phyloP scores from a whole-genome alignment of 2,113 vertebrate genomes.

The Ariopsis seemanni region DNA sequence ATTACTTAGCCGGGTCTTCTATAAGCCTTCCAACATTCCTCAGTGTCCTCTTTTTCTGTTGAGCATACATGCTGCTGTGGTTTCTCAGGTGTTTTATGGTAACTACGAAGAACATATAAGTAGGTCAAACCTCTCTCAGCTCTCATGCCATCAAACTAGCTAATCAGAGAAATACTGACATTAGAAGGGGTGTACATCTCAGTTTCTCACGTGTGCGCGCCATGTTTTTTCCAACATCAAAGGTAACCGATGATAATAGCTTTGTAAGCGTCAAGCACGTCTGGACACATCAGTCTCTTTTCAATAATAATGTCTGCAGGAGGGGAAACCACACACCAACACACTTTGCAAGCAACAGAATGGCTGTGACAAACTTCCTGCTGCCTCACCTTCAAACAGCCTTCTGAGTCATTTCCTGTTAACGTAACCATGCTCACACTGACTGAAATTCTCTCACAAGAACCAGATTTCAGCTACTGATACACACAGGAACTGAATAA shows the following conservation, averaged over 20 bases:
- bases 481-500: neutral
- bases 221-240: neutral
- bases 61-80: neutral
- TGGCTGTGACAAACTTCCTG: slow-evolving; percentile 63
- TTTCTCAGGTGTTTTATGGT: neutral
- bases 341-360: slow-evolving; percentile 41
- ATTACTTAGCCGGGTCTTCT: slow-evolving; percentile 3
- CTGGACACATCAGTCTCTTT: slow-evolving; percentile 21
- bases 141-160: neutral
- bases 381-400: slow-evolving; percentile 64
- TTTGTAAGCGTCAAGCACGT: neutral
- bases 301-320: slow-evolving; percentile 24
- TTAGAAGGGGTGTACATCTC: neutral
- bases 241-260: neutral
- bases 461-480: slow-evolving; percentile 17
- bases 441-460: slow-evolving; percentile 4
- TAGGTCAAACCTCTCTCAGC: neutral
- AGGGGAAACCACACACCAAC: slow-evolving; percentile 33
- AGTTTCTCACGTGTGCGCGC: neutral
- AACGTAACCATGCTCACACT: slow-evolving; percentile 12
- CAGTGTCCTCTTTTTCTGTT: slow-evolving; percentile 7
- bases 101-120: neutral
- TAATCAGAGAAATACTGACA: neutral
- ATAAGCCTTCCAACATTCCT: neutral
- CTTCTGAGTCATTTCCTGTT: slow-evolving; percentile 60